These are phyloP conservation scores for Brachylomia viminalis DNA, from an alignment of 2,888 invertebrate species.

Conservation along the genomic window DNA sequence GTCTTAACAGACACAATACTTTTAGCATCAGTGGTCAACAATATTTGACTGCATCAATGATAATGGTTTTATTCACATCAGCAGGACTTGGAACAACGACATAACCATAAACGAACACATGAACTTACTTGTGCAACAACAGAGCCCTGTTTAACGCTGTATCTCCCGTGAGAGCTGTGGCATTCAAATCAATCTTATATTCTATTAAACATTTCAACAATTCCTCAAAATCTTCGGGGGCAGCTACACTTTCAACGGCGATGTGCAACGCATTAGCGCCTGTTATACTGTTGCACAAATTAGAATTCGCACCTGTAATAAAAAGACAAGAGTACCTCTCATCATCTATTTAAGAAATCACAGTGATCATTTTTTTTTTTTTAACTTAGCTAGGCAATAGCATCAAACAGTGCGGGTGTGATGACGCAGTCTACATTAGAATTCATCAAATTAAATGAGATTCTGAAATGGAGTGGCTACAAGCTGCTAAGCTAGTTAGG, in stretches of 20 bases:
- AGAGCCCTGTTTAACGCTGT: constrained; percentile 89
- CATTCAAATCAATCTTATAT: constrained; percentile 86
- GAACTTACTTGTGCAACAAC: constrained; percentile 84
- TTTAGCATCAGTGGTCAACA: background rate
- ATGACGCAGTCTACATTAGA: background rate
- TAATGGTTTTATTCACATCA: background rate
- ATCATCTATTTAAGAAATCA: background rate
- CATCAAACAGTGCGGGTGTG: too few relatives aligned
- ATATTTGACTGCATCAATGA: background rate
- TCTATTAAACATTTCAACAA: constrained; percentile 87
- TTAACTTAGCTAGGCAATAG: background rate
- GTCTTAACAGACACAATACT: background rate
- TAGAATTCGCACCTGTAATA: constrained; percentile 89
- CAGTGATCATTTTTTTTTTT: background rate
- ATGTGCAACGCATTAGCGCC: constrained; percentile 91
- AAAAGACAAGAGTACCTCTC: background rate
- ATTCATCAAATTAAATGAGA: too few relatives aligned
- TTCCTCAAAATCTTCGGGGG: constrained; percentile 86
- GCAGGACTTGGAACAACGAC: background rate
- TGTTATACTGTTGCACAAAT: constrained; percentile 88
- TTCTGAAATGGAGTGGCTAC: too few relatives aligned
- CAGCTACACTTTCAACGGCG: constrained; percentile 90
- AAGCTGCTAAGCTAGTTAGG: too few relatives aligned
- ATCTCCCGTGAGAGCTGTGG: constrained; percentile 86
- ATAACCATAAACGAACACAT: background rate